A percentile compares a stretch with the other conserved stretches of the same genome.
Evolutionary conservation across 2,797 vertebrate genomes (phyloP).

Genomic region (Eremophila alpestris): DNA sequence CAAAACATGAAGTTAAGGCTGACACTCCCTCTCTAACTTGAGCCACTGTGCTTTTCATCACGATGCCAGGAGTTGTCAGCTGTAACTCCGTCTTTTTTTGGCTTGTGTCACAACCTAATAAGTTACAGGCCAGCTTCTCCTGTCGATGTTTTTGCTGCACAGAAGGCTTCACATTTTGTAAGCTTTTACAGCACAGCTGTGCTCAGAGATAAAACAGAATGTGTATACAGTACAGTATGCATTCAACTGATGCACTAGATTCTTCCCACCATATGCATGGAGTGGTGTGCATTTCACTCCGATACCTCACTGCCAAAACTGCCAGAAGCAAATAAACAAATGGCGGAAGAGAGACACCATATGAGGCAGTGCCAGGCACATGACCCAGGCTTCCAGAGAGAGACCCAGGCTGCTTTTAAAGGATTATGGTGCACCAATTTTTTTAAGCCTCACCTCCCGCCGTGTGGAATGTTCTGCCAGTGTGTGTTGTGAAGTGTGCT

Average conservation of each 20-base stretch:
- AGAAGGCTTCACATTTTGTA: conserved; percentile 80
- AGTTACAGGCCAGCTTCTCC: conserved; percentile 73
- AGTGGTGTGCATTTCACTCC: conserved; percentile 76
- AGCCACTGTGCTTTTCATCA: conserved; percentile 36
- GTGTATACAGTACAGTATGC: conserved; percentile 79
- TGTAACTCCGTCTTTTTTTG: conserved; percentile 68
- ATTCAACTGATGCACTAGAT: conserved; percentile 76
- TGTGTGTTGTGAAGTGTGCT: not conserved
- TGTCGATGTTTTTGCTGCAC: conserved; percentile 78
- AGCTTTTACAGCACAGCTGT: conserved; percentile 81
- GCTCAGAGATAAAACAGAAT: conserved; percentile 81
- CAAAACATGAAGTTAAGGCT: not conserved
- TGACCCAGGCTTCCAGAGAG: conserved; percentile 47
- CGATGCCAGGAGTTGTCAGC: conserved; percentile 56
- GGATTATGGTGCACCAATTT: not conserved
- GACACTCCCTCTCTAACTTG: not conserved
- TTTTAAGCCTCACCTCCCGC: not conserved
- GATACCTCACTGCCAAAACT: conserved; percentile 73
- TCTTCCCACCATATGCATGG: conserved; percentile 78
- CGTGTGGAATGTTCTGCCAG: not conserved
- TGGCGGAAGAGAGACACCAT: conserved; percentile 57
- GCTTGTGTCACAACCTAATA: conserved; percentile 70
- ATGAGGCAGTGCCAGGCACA: conserved; percentile 45
- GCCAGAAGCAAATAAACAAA: conserved; percentile 76
- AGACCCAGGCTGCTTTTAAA: conserved; percentile 41